Evolutionary conservation across 2,797 vertebrate genomes (phyloP), one percentile per base, ranked within the genome.

Genomic region (Rachycentron canadum): DNA sequence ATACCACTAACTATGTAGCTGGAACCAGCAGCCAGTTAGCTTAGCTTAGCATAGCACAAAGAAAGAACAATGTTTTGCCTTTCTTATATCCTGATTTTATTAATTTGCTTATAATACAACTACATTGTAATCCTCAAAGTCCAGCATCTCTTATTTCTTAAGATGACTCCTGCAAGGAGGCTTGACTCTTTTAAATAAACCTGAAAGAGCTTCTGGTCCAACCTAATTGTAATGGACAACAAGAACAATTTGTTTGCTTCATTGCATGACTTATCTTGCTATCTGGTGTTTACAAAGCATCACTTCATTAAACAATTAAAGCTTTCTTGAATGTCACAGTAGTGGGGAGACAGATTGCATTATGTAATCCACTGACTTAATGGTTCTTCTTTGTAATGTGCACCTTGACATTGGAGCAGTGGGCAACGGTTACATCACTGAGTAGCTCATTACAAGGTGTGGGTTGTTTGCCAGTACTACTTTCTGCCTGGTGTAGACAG

Each of bases 391-490:
- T 61, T 49, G 28, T 53, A 62, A 72, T 61, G 47, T 36, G 43
- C 40, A 73, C 19, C 26, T 17, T 23, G 77, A 63, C 25, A 63
- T 50, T 8, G 2, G 55, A 55, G 62, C 50, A 21, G 19, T 25
- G 68, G 45, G 47, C 55, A 25, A 7, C 11, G 38, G 56, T 66
- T 67, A 67, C 28, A 30, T 66, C 30, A 61, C 40, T 30, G 5
- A 14, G 49, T 72, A 40, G 30, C 45, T 50, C n/a, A 65, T 71
- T 70, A 43, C 60, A 23, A 59, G 45, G 43, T 21, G 36, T 5
- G 23, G 38, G 23, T 52, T 58, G 52, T 70, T 41, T 58, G 41
- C 47, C 30, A 52, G 7, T 13, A 52, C 13, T 41, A n/a, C 28
- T 45, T 34, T 7, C 21, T 38, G 5, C 7, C 4, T 47, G 56